Evolutionary conservation across 2,888 invertebrate genomes (phyloP), one percentile per base, ranked within the genome.

Genomic region (Pseudeuparius sepicola): DNA sequence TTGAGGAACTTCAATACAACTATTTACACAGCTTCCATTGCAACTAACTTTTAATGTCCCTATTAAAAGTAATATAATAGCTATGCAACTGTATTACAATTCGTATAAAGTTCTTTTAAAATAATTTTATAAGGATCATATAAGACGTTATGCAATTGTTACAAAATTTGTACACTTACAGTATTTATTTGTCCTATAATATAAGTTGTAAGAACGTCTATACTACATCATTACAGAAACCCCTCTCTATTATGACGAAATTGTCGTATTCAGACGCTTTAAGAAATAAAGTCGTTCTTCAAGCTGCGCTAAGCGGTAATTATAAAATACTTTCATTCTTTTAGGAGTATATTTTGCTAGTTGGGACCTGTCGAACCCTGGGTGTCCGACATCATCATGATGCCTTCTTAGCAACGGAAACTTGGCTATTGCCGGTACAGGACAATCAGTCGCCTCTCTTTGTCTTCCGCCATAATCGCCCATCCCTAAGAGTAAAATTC

Each of bases 381-480:
- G 48, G 42, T 54, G 49, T 2, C 51, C 51, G 2, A 51, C 9
- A 23, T 52, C 50, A 24, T 53, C 50, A 31, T 50, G 52, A 27
- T 36, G 28, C 23, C 24, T 35, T 1, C 27, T 18, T 18, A 39
- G 10, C 12, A 39, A 24, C 10, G 16, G 24, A 14, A 26, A 37
- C 18, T 24, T 30, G 1, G 24, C 29, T 20, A 15, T 31, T 9
- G 31, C 18, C 3, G 35, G 38, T 9, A 41, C 38, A 15, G n/a
- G 31, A 42, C 13, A 39, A 27, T 7, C 34, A 12, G 13, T 33
- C 33, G 15, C 39, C 39, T 13, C 24, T 7, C 10, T 4, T 3
- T 12, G 39, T 41, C 6, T 16, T 39, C 4, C 38, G 34, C 9
- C 25, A 39, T 12, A 41, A 18, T 42, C 48, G 13, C 9, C 53